Percentiles rank a stretch among this genome's conserved stretches.
These are phyloP conservation scores for Agriopis marginaria DNA, from an alignment of 2,888 invertebrate genomes.

Conservation along the genomic window DNA sequence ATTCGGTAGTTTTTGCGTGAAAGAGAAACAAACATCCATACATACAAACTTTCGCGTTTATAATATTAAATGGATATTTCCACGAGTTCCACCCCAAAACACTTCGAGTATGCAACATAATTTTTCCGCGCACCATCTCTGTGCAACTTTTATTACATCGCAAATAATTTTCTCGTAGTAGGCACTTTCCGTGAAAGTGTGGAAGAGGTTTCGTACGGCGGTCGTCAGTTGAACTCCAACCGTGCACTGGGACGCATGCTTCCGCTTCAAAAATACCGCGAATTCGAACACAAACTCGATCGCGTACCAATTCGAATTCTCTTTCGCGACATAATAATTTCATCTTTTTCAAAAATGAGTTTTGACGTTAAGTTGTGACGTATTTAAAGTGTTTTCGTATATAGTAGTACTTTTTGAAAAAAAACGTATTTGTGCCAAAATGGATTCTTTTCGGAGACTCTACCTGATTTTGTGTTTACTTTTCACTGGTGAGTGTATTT, in stretches of 20 bases:
- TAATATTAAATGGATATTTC: too few species aligned
- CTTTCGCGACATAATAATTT: not conserved
- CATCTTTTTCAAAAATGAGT: slow-evolving; percentile 37
- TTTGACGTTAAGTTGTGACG: slow-evolving; percentile 41
- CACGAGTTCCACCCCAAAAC: slow-evolving; percentile 37
- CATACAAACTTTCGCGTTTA: too few species aligned
- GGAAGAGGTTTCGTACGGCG: not conserved
- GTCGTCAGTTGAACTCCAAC: slow-evolving; percentile 38
- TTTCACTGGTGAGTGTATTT: slow-evolving; percentile 41
- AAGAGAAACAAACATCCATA: too few species aligned
- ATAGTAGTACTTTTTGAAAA: not conserved
- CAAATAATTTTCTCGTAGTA: slow-evolving; percentile 47
- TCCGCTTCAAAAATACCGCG: slow-evolving; percentile 23
- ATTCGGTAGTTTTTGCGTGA: too few species aligned
- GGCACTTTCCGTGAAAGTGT: slow-evolving; percentile 30
- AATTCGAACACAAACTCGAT: slow-evolving; percentile 32
- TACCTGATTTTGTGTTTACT: slow-evolving; percentile 35
- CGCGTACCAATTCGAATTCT: slow-evolving; percentile 23
- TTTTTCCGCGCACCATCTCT: slow-evolving; percentile 45
- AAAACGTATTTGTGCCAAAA: slow-evolving; percentile 39
- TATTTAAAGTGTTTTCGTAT: not conserved
- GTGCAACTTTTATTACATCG: slow-evolving; percentile 53
- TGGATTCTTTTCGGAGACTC: slow-evolving; percentile 42
- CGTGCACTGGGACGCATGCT: slow-evolving; percentile 33
- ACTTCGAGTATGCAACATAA: slow-evolving; percentile 34